Evolutionary conservation across 2,888 invertebrate species (phyloP), one percentile per base, ranked within the genome.

Genomic region (Leucophenga montana): DNA sequence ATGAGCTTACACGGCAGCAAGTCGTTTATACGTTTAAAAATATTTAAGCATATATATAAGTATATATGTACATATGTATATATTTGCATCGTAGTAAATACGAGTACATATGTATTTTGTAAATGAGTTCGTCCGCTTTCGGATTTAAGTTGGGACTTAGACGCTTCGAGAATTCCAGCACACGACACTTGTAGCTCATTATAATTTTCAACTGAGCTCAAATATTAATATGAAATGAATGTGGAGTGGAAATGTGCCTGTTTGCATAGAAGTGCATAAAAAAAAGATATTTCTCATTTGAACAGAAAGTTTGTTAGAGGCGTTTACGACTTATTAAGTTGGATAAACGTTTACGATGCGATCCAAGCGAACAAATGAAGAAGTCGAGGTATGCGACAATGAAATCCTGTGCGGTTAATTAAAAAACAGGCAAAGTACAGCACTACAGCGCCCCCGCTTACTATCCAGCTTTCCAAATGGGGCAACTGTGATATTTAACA

Each of bases 291-390:
- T 46, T 46, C 39, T 64, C 62, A 22, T 48, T 64, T 64, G 18
- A 44, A 48, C 46, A 48, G 74, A 81, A 83, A 83, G 78, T 79
- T 79, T 79, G 83, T 77, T 83, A 75, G 84, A 84, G 48, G 70
- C 68, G 78, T 85, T 84, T 85, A 85, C 82, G 84, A 85, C 85
- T 84, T 84, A 82, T 85, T 84, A 85, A 85, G 81, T 79, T 79
- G 85, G 85, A 79, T 85, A 84, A 85, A 84, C 85, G 85, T 85
- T 85, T 84, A 82, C 76, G 84, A 78, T 84, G 78, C 78, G 85
- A 84, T 83, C 78, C 79, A 81, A 79, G n/a, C 83, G 80, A 81
- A 84, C 33, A 50, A 18, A 33, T 53, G 27, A 11, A 50, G 16
- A 50, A 50, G 8, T 50, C 16, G 27, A 27, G 27, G 27, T 3